Conservation (phyloP, 30 jellyfish, hydroid and myxozoan genomes). For the Pelagia noctiluca region DNA sequence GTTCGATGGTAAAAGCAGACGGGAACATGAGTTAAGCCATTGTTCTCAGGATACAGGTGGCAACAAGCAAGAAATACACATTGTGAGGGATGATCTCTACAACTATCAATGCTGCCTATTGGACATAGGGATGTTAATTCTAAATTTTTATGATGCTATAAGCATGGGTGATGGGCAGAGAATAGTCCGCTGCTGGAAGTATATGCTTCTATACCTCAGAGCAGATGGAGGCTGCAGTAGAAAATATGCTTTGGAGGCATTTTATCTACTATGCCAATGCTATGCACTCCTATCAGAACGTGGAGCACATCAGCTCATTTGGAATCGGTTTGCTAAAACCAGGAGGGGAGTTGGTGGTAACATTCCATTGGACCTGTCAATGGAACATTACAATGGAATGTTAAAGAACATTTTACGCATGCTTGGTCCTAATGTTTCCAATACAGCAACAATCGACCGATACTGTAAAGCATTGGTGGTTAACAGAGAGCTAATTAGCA, state of each 20-base stretch:
- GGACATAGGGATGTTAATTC: not conserved
- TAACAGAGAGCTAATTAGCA: constrained; percentile 25
- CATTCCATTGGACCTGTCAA: constrained; percentile 50
- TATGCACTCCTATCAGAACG: constrained; percentile 3
- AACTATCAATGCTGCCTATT: not conserved
- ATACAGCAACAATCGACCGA: constrained; percentile 27
- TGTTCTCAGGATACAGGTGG: not conserved
- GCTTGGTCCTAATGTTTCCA: constrained; percentile 42
- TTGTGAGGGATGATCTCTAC: not conserved
- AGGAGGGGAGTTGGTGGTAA: constrained; percentile 44
- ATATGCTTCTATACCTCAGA: constrained; percentile 31
- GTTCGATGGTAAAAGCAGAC: not conserved
- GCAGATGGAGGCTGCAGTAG: constrained; percentile 42
- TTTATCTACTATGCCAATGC: constrained; percentile 2
- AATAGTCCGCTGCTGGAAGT: constrained; percentile 10
- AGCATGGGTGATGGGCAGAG: not conserved
- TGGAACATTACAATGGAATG: constrained; percentile 35
- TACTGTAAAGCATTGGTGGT: constrained; percentile 33
- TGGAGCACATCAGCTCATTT: constrained; percentile 24
- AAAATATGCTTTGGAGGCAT: constrained; percentile 39
- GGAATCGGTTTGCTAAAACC: constrained; percentile 41
- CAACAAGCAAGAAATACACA: not conserved
- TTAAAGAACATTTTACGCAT: constrained; percentile 13
- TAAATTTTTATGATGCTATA: not conserved
- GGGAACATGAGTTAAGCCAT: not conserved